Evolutionary conservation across 1,140 invertebrate genomes (phyloP).

Genomic region (Stegodyphus mimosarum): DNA sequence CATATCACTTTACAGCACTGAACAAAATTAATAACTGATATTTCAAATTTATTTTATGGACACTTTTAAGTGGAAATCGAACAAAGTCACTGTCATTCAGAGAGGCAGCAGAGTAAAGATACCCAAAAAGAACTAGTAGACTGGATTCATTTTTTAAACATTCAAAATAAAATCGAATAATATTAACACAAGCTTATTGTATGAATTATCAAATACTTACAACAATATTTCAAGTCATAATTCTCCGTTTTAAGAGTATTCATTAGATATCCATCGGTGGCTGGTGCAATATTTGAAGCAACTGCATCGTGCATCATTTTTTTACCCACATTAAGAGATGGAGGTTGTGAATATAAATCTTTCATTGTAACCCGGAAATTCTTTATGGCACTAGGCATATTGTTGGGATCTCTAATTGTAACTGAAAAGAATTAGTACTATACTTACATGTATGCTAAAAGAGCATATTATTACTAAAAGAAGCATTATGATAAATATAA

Average conservation of each 20-base stretch:
- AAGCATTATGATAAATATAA: not conserved
- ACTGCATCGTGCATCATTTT: constrained; percentile 90
- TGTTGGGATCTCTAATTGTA: constrained; percentile 85
- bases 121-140: too few species aligned
- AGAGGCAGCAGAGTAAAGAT: too few species aligned
- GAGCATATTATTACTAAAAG: not conserved
- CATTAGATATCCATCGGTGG: constrained; percentile 70
- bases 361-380: constrained; percentile 84
- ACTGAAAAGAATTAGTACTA: constrained; percentile 70
- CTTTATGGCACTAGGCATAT: constrained; percentile 77
- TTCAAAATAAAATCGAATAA: too few species aligned
- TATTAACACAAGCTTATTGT: not conserved
- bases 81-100: too few species aligned
- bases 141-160: too few species aligned
- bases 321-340: constrained; percentile 83
- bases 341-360: constrained; percentile 83
- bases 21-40: too few species aligned
- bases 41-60: too few species aligned
- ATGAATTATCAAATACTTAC: constrained; percentile 30
- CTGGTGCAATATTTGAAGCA: constrained; percentile 77
- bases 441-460: not conserved
- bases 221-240: constrained; percentile 53
- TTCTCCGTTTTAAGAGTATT: constrained; percentile 46
- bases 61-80: too few species aligned
- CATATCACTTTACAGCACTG: too few species aligned